phyloP scores from a whole-genome alignment of 2,888 invertebrate genomes.

The Catocala sponsa region DNA sequence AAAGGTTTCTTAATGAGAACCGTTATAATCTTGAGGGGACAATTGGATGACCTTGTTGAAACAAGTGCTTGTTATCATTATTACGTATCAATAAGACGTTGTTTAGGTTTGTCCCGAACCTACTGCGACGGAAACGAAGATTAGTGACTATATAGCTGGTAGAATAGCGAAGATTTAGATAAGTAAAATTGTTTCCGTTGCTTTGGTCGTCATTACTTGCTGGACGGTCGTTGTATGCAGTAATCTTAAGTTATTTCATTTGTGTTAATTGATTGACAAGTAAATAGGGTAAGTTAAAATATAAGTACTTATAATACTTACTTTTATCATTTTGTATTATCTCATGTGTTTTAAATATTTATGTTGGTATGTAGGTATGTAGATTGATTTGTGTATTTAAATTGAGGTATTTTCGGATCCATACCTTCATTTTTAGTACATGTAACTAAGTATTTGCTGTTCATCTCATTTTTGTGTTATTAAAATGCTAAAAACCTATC shows the following conservation, averaged over 20 bases:
- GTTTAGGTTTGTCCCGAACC: constrained; percentile 22
- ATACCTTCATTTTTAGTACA: too few relatives aligned
- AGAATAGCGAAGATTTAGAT: constrained; percentile 23
- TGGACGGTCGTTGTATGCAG: constrained; percentile 21
- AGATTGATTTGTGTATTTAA: too few relatives aligned
- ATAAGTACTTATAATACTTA: not conserved
- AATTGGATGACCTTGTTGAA: constrained; percentile 28
- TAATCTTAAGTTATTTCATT: constrained; percentile 13
- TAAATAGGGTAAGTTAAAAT: not conserved
- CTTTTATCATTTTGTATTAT: not conserved
- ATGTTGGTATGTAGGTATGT: too few relatives aligned
- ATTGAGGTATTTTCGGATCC: too few relatives aligned
- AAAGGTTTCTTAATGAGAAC: constrained; percentile 18
- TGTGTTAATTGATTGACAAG: not conserved
- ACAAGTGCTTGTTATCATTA: constrained; percentile 37
- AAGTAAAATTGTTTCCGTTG: constrained; percentile 23
- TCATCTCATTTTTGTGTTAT: too few relatives aligned
- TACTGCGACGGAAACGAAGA: constrained; percentile 24
- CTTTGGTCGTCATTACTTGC: constrained; percentile 22
- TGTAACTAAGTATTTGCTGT: too few relatives aligned
- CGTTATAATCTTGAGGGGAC: constrained; percentile 16
- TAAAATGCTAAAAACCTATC: too few relatives aligned
- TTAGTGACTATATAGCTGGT: constrained; percentile 8
- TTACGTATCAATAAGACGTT: constrained; percentile 26
- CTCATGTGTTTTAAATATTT: too few relatives aligned